phyloP scores from a whole-genome alignment of 2,888 invertebrate species.

The Luperina testacea region DNA sequence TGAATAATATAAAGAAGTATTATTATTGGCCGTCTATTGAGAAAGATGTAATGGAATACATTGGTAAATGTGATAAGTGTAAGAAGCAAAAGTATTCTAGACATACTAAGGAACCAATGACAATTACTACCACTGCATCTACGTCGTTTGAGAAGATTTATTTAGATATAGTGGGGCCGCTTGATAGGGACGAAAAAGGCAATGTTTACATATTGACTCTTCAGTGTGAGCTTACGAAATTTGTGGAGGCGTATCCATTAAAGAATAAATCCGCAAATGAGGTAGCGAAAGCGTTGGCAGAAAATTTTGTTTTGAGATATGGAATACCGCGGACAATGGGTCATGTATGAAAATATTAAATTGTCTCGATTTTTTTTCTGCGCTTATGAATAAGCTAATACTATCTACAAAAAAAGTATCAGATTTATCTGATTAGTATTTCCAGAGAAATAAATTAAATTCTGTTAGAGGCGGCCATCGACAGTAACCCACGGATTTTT shows the following conservation, averaged over 20 bases:
- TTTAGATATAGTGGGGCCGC: constrained; percentile 5
- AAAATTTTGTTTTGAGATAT: constrained; percentile 17
- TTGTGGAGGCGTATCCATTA: constrained; percentile 11
- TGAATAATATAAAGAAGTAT: constrained; percentile 9
- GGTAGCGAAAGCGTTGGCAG: constrained; percentile 12
- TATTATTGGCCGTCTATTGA: constrained; percentile 5
- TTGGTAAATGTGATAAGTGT: constrained; percentile 5
- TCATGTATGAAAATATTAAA: no score
- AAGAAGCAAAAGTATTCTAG: constrained; percentile 4
- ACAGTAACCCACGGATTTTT: no score
- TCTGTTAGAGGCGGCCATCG: no score
- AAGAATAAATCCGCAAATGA: constrained; percentile 7
- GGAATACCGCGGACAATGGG: constrained; percentile 9
- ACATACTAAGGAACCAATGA: constrained; percentile 2
- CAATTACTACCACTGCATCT: neutral
- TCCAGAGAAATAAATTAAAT: no score
- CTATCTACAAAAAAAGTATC: no score
- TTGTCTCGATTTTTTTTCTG: no score
- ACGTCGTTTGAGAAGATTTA: constrained; percentile 1
- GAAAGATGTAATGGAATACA: neutral
- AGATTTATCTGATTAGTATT: no score
- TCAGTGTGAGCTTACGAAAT: neutral
- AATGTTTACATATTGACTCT: constrained; percentile 12
- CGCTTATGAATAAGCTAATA: no score
- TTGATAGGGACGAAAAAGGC: constrained; percentile 9